Conservation (phyloP, 2,113 vertebrate genomes). For the Lepus timidus region DNA sequence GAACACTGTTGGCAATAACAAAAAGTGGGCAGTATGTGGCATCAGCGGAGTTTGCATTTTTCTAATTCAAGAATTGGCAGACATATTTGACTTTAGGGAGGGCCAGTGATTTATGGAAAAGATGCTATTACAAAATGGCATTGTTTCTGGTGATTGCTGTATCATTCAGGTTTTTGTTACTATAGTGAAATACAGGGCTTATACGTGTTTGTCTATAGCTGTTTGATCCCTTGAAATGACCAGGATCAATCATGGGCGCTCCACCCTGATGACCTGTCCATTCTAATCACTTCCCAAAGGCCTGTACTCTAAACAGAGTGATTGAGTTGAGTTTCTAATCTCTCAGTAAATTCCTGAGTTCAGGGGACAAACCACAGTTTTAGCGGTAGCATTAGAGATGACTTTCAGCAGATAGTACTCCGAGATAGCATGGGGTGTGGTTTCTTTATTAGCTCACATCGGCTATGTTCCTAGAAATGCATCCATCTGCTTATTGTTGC, state of each 20-base stretch:
- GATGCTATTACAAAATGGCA: not conserved
- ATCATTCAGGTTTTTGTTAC: too few relatives aligned
- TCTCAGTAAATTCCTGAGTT: too few relatives aligned
- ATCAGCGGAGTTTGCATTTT: not conserved
- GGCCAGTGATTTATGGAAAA: not conserved
- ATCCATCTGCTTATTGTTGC: not conserved
- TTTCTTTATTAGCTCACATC: not conserved
- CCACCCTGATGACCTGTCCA: too few relatives aligned
- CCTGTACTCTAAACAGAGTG: too few relatives aligned
- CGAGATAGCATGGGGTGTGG: not conserved
- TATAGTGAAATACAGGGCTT: too few relatives aligned
- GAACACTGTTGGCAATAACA: slow-evolving; percentile 90
- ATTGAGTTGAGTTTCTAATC: too few relatives aligned
- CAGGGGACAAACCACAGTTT: too few relatives aligned
- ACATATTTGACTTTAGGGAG: not conserved
- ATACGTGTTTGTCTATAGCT: too few relatives aligned
- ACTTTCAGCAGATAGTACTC: not conserved
- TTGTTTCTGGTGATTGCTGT: not conserved
- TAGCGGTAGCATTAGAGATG: not conserved
- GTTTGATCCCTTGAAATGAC: too few relatives aligned
- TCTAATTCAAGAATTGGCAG: not conserved
- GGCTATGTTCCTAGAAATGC: not conserved
- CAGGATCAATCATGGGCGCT: too few relatives aligned
- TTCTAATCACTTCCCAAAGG: too few relatives aligned
- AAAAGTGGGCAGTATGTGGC: not conserved